phyloP scores from a whole-genome alignment of 2,113 vertebrate species.

The Cyphomyrus plagiostoma region DNA sequence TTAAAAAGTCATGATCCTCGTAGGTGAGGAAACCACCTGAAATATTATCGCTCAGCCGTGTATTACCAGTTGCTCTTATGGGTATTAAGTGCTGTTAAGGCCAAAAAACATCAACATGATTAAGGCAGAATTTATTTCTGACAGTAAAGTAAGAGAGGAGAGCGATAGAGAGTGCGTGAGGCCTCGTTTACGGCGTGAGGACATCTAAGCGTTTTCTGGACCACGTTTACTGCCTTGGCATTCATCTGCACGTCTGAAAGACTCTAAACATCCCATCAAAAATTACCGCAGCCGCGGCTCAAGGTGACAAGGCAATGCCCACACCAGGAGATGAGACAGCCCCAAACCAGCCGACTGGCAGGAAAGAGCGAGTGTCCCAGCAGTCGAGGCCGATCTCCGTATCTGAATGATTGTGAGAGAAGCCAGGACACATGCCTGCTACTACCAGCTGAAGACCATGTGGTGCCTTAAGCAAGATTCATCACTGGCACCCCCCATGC shows the following conservation, averaged over 20 bases:
- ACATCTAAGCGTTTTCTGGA: neutral
- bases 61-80: constrained; percentile 15
- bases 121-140: neutral
- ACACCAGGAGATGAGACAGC: neutral
- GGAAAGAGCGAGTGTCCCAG: neutral
- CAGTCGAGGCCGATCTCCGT: neutral
- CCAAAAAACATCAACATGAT: constrained; percentile 12
- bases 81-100: neutral
- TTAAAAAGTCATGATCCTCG: neutral
- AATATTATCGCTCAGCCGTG: neutral
- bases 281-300: neutral
- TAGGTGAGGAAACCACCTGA: constrained; percentile 3
- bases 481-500: neutral
- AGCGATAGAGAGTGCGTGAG: neutral
- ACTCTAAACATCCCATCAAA: neutral
- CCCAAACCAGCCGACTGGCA: neutral
- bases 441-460: neutral
- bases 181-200: neutral
- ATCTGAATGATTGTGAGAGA: neutral
- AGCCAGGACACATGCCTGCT: neutral
- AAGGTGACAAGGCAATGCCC: neutral
- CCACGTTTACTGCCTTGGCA: neutral
- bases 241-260: neutral
- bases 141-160: neutral
- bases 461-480: neutral